Conservation (phyloP, 2,888 invertebrate species). For the Melitaea athalia region DNA sequence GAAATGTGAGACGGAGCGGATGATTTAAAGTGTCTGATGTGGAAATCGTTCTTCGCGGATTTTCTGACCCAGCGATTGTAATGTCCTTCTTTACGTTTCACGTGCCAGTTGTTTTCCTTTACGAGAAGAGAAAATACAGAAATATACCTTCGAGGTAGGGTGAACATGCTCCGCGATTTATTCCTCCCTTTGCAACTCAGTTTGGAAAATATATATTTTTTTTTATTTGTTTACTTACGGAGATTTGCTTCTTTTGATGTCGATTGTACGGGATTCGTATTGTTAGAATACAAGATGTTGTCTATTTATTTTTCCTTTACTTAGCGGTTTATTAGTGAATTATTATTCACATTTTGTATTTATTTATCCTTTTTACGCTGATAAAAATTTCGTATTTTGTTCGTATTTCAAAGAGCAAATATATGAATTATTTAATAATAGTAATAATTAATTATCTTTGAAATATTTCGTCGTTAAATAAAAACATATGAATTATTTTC, state of each 20-base stretch:
- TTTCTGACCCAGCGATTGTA: slow-evolving; percentile 79
- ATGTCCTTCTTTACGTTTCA: slow-evolving; percentile 78
- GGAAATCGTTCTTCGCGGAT: slow-evolving; percentile 79
- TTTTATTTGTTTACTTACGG: slow-evolving; percentile 76
- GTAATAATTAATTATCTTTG: background rate
- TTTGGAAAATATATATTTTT: slow-evolving; percentile 67
- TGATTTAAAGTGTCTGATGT: slow-evolving; percentile 81
- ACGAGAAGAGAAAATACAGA: slow-evolving; percentile 66
- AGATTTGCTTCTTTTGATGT: slow-evolving; percentile 76
- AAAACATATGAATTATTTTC: background rate
- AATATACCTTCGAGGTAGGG: slow-evolving; percentile 69
- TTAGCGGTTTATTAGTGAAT: slow-evolving; percentile 30
- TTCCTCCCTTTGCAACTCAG: slow-evolving; percentile 69
- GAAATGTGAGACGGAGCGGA: slow-evolving; percentile 79
- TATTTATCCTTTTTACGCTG: background rate
- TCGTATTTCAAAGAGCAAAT: no score
- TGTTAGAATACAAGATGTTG: slow-evolving; percentile 59
- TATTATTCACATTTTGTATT: background rate
- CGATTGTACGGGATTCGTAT: slow-evolving; percentile 66
- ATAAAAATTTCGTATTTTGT: background rate
- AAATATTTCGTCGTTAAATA: background rate
- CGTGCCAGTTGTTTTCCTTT: slow-evolving; percentile 78
- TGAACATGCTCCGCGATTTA: slow-evolving; percentile 71
- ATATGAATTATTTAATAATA: background rate
- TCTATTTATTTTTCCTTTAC: slow-evolving; percentile 29